Conservation (phyloP, 2,888 invertebrate genomes). For the Chrysolina haemoptera region DNA sequence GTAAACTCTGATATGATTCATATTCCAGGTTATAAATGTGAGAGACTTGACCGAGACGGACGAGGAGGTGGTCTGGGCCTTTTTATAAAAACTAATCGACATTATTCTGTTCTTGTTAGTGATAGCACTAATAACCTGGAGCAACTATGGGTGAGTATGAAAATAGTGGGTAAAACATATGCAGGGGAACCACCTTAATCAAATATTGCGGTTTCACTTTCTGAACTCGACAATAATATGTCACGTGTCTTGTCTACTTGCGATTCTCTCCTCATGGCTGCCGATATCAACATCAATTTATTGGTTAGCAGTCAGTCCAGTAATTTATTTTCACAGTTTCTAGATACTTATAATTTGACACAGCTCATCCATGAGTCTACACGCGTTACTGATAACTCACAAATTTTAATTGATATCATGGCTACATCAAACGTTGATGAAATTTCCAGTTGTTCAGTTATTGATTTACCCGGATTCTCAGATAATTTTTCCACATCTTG, state of each 20-base stretch:
- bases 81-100: slow-evolving; percentile 20
- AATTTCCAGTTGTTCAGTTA: slow-evolving; percentile 15
- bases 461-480: slow-evolving; percentile 26
- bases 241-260: slow-evolving; percentile 15
- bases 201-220: background rate
- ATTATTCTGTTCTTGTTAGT: background rate
- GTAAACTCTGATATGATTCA: no score
- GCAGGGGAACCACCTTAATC: slow-evolving; percentile 23
- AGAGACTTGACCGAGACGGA: no score
- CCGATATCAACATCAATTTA: no score
- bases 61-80: slow-evolving; percentile 21
- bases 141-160: background rate
- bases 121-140: no score
- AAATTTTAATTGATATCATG: slow-evolving; percentile 23
- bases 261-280: slow-evolving; percentile 18
- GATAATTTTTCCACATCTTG: no score
- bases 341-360: slow-evolving; percentile 24
- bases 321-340: slow-evolving; percentile 9
- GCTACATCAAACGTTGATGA: slow-evolving; percentile 21
- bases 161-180: slow-evolving; percentile 17
- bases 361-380: slow-evolving; percentile 19
- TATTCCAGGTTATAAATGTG: no score
- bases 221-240: background rate
- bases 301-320: background rate
- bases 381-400: slow-evolving; percentile 16